phyloP scores from a whole-genome alignment of 2,113 vertebrate genomes.

The Paradoxurus hermaphroditus region DNA sequence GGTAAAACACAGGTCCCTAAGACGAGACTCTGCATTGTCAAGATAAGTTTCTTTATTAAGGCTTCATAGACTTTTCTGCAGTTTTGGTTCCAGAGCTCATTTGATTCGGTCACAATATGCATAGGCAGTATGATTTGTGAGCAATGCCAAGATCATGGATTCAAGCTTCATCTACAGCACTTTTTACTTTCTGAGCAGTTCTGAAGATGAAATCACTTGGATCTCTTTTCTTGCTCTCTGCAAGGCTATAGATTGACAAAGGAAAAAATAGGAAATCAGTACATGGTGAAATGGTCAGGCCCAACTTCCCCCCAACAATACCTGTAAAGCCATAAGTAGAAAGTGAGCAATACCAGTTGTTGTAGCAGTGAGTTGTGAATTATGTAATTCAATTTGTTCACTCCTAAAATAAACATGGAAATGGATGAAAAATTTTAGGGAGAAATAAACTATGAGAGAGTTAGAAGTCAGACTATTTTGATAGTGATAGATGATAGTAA shows the following conservation, averaged over 20 bases:
- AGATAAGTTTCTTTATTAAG: not conserved
- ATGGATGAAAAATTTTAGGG: not conserved
- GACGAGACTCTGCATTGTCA: not conserved
- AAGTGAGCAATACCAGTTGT: not conserved
- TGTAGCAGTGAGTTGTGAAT: not conserved
- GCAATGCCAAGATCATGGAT: not conserved
- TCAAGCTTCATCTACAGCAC: not conserved
- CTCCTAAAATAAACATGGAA: not conserved
- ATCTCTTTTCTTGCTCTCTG: not conserved
- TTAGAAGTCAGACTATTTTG: not conserved
- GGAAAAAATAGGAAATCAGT: not conserved
- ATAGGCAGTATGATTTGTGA: not conserved
- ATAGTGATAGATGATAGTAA: not conserved
- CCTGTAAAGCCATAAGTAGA: not conserved
- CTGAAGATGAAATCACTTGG: not conserved
- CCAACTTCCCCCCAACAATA: not conserved
- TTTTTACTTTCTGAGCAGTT: not conserved
- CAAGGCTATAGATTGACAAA: not conserved
- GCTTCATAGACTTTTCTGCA: not conserved
- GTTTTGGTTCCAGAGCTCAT: not conserved
- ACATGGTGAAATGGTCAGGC: not conserved
- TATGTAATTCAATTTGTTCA: not conserved
- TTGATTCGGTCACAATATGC: not conserved
- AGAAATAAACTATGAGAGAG: not conserved
- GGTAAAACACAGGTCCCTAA: not conserved